Percentiles rank a stretch among this genome's conserved stretches.
Evolutionary conservation across 1,140 invertebrate genomes (phyloP).

Genomic region (Augochlora pura): DNA sequence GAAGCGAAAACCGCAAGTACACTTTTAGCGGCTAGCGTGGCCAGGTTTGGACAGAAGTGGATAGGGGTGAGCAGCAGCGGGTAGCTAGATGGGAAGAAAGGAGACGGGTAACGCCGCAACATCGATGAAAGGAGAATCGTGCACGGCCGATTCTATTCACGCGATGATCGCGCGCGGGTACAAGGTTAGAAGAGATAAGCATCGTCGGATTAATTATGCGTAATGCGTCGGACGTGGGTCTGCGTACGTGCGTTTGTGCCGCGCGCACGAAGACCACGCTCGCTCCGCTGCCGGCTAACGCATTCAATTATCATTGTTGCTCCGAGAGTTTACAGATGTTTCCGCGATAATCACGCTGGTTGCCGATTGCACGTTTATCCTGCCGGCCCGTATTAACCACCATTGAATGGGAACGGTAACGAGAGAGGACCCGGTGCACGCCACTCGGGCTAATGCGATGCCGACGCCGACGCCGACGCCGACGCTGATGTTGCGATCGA

Average conservation of each 20-base stretch:
- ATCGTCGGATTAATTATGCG: constrained; percentile 72
- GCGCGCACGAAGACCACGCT: background rate
- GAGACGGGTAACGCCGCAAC: background rate
- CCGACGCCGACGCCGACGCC: too few relatives aligned
- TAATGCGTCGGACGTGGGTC: constrained; percentile 61
- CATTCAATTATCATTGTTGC: constrained; percentile 72
- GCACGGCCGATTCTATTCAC: constrained; percentile 60
- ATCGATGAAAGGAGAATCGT: constrained; percentile 60
- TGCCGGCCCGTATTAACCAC: constrained; percentile 51
- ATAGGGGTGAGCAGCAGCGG: too few relatives aligned
- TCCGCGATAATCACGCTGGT: constrained; percentile 68
- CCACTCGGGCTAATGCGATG: constrained; percentile 11
- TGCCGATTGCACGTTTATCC: constrained; percentile 60
- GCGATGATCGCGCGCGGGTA: constrained; percentile 48
- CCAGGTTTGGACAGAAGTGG: too few relatives aligned
- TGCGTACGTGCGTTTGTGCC: background rate
- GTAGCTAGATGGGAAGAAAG: too few relatives aligned
- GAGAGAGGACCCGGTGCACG: constrained; percentile 3
- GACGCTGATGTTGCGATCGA: background rate
- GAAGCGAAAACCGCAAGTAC: too few relatives aligned
- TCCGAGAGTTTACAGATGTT: constrained; percentile 61
- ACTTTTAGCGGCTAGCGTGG: too few relatives aligned
- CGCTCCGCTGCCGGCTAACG: constrained; percentile 26
- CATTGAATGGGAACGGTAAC: constrained; percentile 61
- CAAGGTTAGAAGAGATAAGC: constrained; percentile 63